Evolutionary conservation across 2,888 invertebrate genomes (phyloP).

Genomic region (Podabrus alpinus): DNA sequence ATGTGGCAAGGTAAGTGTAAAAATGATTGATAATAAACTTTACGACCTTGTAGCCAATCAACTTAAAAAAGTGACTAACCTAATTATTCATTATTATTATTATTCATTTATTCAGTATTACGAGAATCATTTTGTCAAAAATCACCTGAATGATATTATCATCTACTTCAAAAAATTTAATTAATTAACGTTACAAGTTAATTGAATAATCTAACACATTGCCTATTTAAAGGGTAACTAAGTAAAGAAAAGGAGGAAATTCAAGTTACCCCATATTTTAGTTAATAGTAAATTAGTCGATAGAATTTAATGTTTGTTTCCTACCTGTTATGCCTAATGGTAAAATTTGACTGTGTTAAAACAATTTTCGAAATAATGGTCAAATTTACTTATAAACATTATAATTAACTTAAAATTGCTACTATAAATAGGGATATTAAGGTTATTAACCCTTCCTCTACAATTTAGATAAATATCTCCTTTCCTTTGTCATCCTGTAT

Average conservation of each 20-base stretch:
- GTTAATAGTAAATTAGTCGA: background rate
- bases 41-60: background rate
- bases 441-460: constrained; percentile 1
- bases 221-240: background rate
- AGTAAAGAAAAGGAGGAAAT: background rate
- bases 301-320: background rate
- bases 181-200: background rate
- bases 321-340: background rate
- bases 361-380: background rate
- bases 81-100: background rate
- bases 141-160: background rate
- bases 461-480: constrained; percentile 2
- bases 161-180: background rate
- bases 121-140: background rate
- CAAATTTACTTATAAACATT: background rate
- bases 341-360: background rate
- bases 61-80: background rate
- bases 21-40: background rate
- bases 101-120: background rate
- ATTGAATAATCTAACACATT: background rate
- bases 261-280: background rate
- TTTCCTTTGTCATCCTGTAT: background rate
- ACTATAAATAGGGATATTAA: background rate
- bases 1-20: too few relatives aligned
- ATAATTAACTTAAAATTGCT: background rate